These are phyloP conservation scores for Bombus fervidus DNA, from an alignment of 1,140 invertebrate genomes.

Conservation along the genomic window DNA sequence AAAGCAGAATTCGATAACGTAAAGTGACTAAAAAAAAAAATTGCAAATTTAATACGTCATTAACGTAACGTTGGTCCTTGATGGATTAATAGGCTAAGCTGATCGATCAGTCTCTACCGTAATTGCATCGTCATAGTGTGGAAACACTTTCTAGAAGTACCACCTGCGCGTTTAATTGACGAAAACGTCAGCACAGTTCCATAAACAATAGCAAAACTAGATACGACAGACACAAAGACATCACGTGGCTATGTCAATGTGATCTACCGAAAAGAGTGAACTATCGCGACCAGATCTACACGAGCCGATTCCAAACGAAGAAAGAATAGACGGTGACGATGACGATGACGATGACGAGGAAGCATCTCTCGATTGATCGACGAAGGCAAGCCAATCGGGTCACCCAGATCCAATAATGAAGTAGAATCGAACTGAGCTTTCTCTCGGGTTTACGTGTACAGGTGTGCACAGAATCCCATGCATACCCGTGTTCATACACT, in stretches of 20 bases:
- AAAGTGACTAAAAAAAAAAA: not conserved
- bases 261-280: not conserved
- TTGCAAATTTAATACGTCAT: too few relatives aligned
- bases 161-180: too few relatives aligned
- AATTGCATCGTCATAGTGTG: too few relatives aligned
- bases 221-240: not conserved
- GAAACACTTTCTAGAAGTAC: not conserved
- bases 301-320: not conserved
- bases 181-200: not conserved
- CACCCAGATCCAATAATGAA: slow-evolving; percentile 80
- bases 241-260: too few relatives aligned
- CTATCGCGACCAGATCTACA: not conserved
- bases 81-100: too few relatives aligned
- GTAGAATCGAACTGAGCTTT: slow-evolving; percentile 74
- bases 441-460: slow-evolving; percentile 62
- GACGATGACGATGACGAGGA: slow-evolving; percentile 42
- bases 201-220: not conserved
- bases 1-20: not conserved
- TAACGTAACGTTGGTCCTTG: too few relatives aligned
- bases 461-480: slow-evolving; percentile 44
- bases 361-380: slow-evolving; percentile 26
- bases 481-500: slow-evolving; percentile 6
- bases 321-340: not conserved
- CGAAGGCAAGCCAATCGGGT: slow-evolving; percentile 75
- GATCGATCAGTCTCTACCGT: too few relatives aligned